Percentiles rank a stretch among this genome's conserved stretches.
Conservation (phyloP, 2,113 vertebrate species). For the Alces alces region DNA sequence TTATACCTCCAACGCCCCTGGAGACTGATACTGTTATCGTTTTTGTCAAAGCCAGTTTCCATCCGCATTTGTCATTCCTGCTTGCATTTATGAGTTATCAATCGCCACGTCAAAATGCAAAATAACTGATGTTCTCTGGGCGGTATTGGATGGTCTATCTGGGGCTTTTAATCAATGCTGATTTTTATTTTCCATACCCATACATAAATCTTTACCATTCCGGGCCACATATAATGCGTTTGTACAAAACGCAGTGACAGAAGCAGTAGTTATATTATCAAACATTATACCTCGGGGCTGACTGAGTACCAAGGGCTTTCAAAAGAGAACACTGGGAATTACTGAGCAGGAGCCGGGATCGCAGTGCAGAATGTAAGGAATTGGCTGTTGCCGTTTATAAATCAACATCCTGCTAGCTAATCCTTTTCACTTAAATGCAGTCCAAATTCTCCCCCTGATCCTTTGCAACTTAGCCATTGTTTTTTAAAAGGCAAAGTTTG, state of each 20-base stretch:
- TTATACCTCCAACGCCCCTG: constrained; percentile 92
- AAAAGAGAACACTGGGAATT: constrained; percentile 87
- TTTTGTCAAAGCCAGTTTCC: constrained; percentile 99
- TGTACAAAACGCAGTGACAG: constrained; percentile 93
- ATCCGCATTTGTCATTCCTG: constrained; percentile 98
- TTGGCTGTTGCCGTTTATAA: constrained; percentile 92
- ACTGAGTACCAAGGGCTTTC: constrained; percentile 93
- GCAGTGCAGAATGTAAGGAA: constrained; percentile 87
- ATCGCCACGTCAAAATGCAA: constrained; percentile 99
- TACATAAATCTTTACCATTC: constrained; percentile 92
- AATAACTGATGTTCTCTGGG: constrained; percentile 99
- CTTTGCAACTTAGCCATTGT: constrained; percentile 74
- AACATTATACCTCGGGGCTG: constrained; percentile 95
- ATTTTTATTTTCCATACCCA: constrained; percentile 93
- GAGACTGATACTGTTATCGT: constrained; percentile 99
- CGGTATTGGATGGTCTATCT: constrained; percentile 99
- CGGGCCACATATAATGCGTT: constrained; percentile 93
- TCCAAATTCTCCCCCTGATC: constrained; percentile 88
- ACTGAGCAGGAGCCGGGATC: constrained; percentile 84
- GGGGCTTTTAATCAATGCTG: constrained; percentile 97
- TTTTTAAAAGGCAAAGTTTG: constrained; percentile 82
- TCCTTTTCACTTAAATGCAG: constrained; percentile 89
- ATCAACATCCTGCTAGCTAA: constrained; percentile 90
- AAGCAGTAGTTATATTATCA: constrained; percentile 98
- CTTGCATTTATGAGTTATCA: constrained; percentile 99